Conservation (phyloP, 2,888 invertebrate genomes). For the Himalopsyche anomala region DNA sequence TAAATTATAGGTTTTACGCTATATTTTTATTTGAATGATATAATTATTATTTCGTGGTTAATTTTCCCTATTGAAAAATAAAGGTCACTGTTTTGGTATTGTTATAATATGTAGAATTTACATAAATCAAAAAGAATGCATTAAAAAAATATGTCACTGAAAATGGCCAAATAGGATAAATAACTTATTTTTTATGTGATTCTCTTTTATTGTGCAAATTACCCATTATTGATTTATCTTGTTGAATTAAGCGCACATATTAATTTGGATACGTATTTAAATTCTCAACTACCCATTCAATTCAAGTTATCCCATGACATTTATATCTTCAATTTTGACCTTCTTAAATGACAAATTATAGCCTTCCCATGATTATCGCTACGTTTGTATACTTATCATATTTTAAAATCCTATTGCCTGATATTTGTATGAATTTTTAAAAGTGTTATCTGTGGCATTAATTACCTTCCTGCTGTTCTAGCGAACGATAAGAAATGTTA, state of each 20-base stretch:
- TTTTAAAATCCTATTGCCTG: not conserved
- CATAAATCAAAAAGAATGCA: no score
- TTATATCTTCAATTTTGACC: slow-evolving; percentile 1
- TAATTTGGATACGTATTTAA: not conserved
- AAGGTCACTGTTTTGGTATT: no score
- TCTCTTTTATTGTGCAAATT: no score
- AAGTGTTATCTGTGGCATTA: not conserved
- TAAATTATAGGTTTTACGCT: no score
- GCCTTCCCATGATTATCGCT: not conserved
- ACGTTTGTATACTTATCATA: not conserved
- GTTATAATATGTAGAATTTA: no score
- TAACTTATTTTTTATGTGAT: no score
- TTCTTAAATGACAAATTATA: not conserved
- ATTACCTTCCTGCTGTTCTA: slow-evolving; percentile 5
- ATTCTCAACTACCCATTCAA: not conserved
- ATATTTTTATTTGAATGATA: no score
- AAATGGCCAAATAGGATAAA: no score
- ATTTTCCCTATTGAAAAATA: no score
- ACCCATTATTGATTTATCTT: not conserved
- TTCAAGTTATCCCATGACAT: not conserved
- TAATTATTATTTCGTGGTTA: no score
- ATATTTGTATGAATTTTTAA: not conserved
- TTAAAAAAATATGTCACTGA: no score
- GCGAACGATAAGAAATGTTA: not conserved
- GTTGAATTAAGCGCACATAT: not conserved